Evolutionary conservation across 2,888 invertebrate genomes (phyloP), one percentile per base, ranked within the genome.

Genomic region (Drosophila basisetae): DNA sequence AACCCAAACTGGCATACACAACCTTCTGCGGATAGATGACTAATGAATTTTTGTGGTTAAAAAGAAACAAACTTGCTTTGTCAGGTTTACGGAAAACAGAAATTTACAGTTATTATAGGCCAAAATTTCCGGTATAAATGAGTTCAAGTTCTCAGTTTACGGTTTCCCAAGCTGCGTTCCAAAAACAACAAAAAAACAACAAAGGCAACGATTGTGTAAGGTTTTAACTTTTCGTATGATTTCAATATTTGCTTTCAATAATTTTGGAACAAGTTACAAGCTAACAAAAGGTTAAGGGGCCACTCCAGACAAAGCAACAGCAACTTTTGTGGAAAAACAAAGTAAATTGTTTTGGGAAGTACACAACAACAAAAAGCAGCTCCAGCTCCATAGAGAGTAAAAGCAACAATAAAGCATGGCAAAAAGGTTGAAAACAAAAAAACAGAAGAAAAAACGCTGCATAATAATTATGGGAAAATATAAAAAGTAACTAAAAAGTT

Each of bases 401-500:
- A 52, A 63, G 65, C 50, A 65, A 66, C 49, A 76, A 67, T 58
- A 69, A 59, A 65, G 49, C 61, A 62, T 70, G 61, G 52, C 65
- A 62, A 70, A 68, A 75, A 69, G 37, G 54, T 64, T 16, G 22
- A 22, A 41, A 5, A 30, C 1, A 30, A n/a, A 22, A 52, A 66
- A 80, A 39, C 43, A 43, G 22, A 33, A 22, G 7, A 64, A 64
- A 78, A 79, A 47, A 49, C 50, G 83, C 78, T 80, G 90, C 85
- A 89, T 85, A 85, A 84, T 82, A 84, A 89, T 89, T 84, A 87
- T 89, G 85, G 60, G 90, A 89, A 87, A 80, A 78, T 67, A 76
- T 61, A 78, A 78, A 47, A 81, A 78, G 75, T 56, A 67, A 72
- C 71, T 74, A 78, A 81, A 82, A 80, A 76, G 53, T 49, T 73